phyloP scores from a whole-genome alignment of 2,113 vertebrate genomes.

The Beaufortia kweichowensis region DNA sequence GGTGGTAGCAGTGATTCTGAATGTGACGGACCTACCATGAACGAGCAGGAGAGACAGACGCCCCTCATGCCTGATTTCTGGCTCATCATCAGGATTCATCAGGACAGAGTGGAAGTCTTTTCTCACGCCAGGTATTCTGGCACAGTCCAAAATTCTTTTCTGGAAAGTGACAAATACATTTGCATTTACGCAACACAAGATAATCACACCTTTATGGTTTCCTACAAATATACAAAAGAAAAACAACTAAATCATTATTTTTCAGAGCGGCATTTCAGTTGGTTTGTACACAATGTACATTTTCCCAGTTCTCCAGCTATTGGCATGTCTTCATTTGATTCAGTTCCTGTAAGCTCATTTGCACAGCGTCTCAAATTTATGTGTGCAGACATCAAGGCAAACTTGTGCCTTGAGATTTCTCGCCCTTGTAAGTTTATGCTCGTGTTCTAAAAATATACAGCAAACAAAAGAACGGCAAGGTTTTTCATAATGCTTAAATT shows the following conservation, averaged over 20 bases:
- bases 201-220: no score
- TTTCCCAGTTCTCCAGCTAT: no score
- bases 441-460: not conserved
- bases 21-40: conserved; percentile 83
- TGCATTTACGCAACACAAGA: no score
- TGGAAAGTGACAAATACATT: not conserved
- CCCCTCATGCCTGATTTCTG: conserved; percentile 92
- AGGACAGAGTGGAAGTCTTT: conserved; percentile 92
- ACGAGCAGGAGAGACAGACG: conserved; percentile 76
- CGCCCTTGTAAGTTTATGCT: not conserved
- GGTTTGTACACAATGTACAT: no score
- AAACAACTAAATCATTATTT: no score
- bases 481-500: not conserved
- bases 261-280: no score
- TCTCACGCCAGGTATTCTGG: conserved; percentile 87
- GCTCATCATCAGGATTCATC: conserved; percentile 89
- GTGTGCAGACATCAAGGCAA: not conserved
- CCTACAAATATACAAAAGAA: no score
- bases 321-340: not conserved
- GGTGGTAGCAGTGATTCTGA: conserved; percentile 95
- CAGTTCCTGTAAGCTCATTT: not conserved
- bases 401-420: not conserved
- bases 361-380: not conserved
- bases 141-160: not conserved
- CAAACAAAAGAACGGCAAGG: not conserved